Conservation (phyloP, 37 sponge, comb jelly and placozoan genomes). For the Dysidea cf. avara region DNA sequence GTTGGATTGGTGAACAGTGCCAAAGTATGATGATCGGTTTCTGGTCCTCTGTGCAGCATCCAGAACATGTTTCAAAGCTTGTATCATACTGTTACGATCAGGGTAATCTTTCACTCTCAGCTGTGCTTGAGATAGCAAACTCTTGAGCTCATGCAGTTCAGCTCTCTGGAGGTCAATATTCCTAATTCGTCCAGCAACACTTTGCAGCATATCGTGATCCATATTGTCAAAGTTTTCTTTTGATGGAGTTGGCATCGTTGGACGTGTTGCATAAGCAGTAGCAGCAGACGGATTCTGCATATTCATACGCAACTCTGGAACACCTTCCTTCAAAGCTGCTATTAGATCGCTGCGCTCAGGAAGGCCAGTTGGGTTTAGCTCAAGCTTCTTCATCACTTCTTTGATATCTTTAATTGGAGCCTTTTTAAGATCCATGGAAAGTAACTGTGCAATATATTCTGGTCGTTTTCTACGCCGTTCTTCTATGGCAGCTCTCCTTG, state of each 20-base stretch:
- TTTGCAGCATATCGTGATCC: too few relatives aligned
- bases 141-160: neutral
- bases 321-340: constrained; percentile 42
- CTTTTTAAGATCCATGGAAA: constrained; percentile 55
- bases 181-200: neutral
- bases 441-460: constrained; percentile 39
- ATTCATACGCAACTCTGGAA: constrained; percentile 48
- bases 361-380: constrained; percentile 45
- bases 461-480: constrained; percentile 30
- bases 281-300: too few relatives aligned
- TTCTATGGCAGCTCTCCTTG: neutral
- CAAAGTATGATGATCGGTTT: too few relatives aligned
- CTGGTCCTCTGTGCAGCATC: too few relatives aligned
- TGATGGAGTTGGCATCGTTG: too few relatives aligned
- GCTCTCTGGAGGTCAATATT: neutral
- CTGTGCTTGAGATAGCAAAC: neutral
- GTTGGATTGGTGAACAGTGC: too few relatives aligned
- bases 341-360: constrained; percentile 47
- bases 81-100: too few relatives aligned
- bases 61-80: too few relatives aligned
- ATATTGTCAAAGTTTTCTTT: too few relatives aligned
- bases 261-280: too few relatives aligned
- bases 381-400: constrained; percentile 59
- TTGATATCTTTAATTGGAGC: constrained; percentile 50
- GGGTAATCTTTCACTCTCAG: too few relatives aligned